A percentile compares a stretch with the other conserved stretches of the same genome.
phyloP scores from a whole-genome alignment of 1,140 invertebrate species.

The Helicoverpa armigera region DNA sequence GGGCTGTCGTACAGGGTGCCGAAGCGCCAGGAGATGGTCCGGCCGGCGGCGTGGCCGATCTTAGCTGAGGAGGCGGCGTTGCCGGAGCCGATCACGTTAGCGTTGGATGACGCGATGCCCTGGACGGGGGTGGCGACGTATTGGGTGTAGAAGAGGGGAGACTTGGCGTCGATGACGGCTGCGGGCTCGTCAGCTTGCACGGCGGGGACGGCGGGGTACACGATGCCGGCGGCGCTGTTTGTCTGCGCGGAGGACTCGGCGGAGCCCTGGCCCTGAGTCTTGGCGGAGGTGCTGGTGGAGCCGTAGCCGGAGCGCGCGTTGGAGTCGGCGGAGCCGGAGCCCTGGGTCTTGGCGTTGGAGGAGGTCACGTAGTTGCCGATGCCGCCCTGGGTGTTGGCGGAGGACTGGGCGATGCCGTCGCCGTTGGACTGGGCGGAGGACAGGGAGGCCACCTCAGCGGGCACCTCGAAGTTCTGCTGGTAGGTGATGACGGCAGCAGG shows the following conservation, averaged over 20 bases:
- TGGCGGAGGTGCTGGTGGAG: conserved; percentile 62
- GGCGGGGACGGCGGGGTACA: conserved; percentile 57
- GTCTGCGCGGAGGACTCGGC: conserved; percentile 66
- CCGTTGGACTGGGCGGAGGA: conserved; percentile 68
- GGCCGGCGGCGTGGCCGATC: conserved; percentile 53
- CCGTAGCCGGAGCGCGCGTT: conserved; percentile 67
- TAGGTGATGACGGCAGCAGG: conserved; percentile 75
- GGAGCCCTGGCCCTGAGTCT: conserved; percentile 64
- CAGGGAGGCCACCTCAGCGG: conserved; percentile 56
- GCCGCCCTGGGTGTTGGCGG: conserved; percentile 66
- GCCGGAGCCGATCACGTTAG: conserved; percentile 63
- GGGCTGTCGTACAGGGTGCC: conserved; percentile 68
- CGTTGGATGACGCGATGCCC: conserved; percentile 66
- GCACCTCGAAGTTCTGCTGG: conserved; percentile 73
- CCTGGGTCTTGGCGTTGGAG: conserved; percentile 71
- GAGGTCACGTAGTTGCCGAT: conserved; percentile 67
- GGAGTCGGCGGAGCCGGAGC: conserved; percentile 70
- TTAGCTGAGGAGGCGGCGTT: conserved; percentile 59
- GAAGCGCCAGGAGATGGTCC: conserved; percentile 69
- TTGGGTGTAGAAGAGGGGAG: conserved; percentile 33
- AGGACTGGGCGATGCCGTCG: conserved; percentile 65
- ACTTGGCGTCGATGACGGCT: conserved; percentile 45
- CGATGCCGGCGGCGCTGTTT: conserved; percentile 58
- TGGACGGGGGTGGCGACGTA: conserved; percentile 42
- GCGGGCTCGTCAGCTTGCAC: background rate